Percentiles rank a stretch among this genome's conserved stretches.
phyloP scores from a whole-genome alignment of 2,888 invertebrate genomes.

The Agonopterix arenella region DNA sequence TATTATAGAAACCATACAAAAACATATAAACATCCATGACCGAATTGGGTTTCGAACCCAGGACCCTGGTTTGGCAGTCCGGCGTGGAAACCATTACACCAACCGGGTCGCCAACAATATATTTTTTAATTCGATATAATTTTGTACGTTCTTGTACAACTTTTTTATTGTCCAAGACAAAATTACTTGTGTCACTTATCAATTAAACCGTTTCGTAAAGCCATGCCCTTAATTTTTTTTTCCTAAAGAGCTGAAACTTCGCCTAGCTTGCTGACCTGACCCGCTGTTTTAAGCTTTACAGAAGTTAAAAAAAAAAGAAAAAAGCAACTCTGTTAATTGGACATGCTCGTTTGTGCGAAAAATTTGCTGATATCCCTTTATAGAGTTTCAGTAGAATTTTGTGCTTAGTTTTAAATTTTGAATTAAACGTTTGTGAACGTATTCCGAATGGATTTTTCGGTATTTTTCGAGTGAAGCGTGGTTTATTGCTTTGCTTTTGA shows the following conservation, averaged over 20 bases:
- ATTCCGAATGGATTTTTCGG: too few relatives aligned
- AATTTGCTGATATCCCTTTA: constrained; percentile 39
- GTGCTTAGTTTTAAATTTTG: constrained; percentile 4
- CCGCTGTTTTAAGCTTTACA: constrained; percentile 29
- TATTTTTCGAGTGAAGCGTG: neutral
- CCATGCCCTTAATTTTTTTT: constrained; percentile 33
- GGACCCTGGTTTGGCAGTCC: too few relatives aligned
- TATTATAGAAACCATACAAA: too few relatives aligned
- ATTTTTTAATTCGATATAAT: too few relatives aligned
- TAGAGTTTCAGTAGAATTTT: constrained; percentile 9
- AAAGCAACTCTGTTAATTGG: constrained; percentile 48
- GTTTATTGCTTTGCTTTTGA: too few relatives aligned
- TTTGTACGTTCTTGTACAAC: too few relatives aligned
- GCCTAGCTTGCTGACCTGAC: constrained; percentile 31
- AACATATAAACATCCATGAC: too few relatives aligned
- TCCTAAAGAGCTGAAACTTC: constrained; percentile 49
- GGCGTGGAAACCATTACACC: too few relatives aligned
- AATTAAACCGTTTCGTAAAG: constrained; percentile 28
- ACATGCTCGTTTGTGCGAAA: constrained; percentile 45
- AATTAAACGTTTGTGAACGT: neutral
- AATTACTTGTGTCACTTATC: constrained; percentile 4
- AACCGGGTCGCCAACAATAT: too few relatives aligned
- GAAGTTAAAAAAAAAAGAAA: constrained; percentile 18
- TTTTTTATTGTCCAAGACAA: too few relatives aligned
- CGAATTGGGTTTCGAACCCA: too few relatives aligned